Base-by-base conservation (phyloP, 2,888 invertebrate species). In the Trachelus troglodyta region DNA sequence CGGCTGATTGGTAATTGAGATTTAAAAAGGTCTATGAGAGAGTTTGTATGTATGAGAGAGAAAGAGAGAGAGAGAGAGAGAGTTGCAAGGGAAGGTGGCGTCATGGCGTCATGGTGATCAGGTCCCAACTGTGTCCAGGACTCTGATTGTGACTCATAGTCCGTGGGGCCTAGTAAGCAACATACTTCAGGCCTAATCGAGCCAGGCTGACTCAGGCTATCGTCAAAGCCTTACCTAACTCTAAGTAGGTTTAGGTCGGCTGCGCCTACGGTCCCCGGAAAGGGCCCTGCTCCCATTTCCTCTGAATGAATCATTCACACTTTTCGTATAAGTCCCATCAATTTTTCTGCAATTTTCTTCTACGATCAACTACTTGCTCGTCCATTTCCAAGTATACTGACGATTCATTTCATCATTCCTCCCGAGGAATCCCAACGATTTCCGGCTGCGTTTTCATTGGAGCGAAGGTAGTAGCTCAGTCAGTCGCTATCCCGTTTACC, bases 131-230 rank as follows among this genome's bases (percentile, higher is more conserved):
- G 9, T 23, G 23, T 23, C 71, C 71, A 71, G 69, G 69, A 69
- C 69, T 69, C n/a, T 23, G 71, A 33, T 74, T 35, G n/a, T 74
- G 74, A 35, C 34, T 34, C 74, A 35, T 30, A 37, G 69, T 69
- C 71, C n/a, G 34, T 56, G 56, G 34, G 33, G 34, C 56, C 68
- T 30, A 73, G 76, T 71, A 75, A 71, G 34, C 71, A 71, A 79
- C 75, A 75, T 73, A 40, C 69, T 56, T 76, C 76, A 23, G 78
- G 81, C 82, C 81, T 85, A 86, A 85, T 84, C 86, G 84, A 85
- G 85, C 82, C 84, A 79, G 76, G 84, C 83, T 86, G 86, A 86
- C 85, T 86, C 86, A 85, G 79, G 77, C 80, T 56, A 77, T 76
- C 69, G 75, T 73, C 79, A 80, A 74, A 81, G 74, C 77, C 75